Evolutionary conservation across 2,797 vertebrate species (phyloP).

Genomic region (Pteronotus mesoamericanus): DNA sequence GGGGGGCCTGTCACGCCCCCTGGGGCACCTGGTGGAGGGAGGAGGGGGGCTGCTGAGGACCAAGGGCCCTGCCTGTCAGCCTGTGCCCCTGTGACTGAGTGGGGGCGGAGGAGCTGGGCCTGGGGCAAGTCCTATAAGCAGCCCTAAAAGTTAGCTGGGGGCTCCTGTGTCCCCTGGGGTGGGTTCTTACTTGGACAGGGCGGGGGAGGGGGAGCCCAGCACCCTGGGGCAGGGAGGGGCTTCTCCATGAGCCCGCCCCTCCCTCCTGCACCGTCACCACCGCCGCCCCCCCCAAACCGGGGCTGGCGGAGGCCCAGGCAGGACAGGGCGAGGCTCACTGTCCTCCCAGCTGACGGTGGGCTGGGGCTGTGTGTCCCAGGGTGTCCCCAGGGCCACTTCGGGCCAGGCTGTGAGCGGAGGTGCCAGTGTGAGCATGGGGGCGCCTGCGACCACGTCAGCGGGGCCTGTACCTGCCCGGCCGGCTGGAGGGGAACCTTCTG

Average conservation of each 20-base stretch:
- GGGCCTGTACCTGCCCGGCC: constrained; percentile 90
- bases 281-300: too few species aligned
- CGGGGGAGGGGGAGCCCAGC: neutral
- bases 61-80: accelerated
- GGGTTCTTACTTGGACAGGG: too few species aligned
- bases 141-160: neutral
- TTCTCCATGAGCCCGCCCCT: neutral
- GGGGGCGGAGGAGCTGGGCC: neutral
- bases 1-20: accelerated
- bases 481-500: constrained; percentile 96
- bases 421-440: constrained; percentile 93
- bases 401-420: constrained; percentile 84
- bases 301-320: accelerated
- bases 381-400: constrained; percentile 88
- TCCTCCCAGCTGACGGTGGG: neutral
- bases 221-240: neutral
- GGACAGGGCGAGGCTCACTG: neutral
- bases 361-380: constrained; percentile 75
- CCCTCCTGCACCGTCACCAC: too few species aligned
- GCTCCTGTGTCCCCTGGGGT: neutral
- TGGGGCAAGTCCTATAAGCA: neutral
- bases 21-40: neutral
- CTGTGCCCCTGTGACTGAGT: accelerated
- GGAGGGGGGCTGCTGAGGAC: neutral
- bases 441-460: constrained; percentile 92